These are phyloP conservation scores for Geodia barretti DNA, from an alignment of 37 sponge, comb jelly and placozoan genomes.

Conservation along the genomic window DNA sequence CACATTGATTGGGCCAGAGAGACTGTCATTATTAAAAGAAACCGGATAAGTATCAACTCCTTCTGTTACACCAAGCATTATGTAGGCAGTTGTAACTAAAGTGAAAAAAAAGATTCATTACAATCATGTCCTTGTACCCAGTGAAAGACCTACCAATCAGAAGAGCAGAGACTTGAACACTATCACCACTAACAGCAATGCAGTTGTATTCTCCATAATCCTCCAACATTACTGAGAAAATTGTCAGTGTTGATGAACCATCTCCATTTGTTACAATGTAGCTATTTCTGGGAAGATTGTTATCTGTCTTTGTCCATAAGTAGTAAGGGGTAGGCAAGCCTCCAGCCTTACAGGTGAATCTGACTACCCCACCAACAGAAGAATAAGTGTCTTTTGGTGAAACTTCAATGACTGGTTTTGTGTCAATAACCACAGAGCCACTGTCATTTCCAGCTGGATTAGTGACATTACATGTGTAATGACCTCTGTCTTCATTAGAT, in stretches of 20 bases:
- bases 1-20: background rate
- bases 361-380: background rate
- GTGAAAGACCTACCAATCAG: too few relatives aligned
- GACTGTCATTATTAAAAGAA: background rate
- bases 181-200: background rate
- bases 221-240: background rate
- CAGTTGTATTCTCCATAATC: background rate
- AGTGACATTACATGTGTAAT: background rate
- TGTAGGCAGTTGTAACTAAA: too few relatives aligned
- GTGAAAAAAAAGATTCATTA: too few relatives aligned
- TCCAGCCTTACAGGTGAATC: background rate
- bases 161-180: too few relatives aligned
- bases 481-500: background rate
- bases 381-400: background rate
- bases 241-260: background rate
- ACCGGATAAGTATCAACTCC: too few relatives aligned
- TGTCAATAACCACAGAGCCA: background rate
- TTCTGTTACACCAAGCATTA: too few relatives aligned
- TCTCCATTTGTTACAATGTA: background rate
- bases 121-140: too few relatives aligned
- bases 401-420: background rate
- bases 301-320: background rate
- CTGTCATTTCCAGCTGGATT: background rate
- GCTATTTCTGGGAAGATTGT: background rate
- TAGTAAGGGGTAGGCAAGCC: background rate